Evolutionary conservation across 2,888 invertebrate genomes (phyloP), one percentile per base, ranked within the genome.

Genomic region (Agapetus fuscipes): DNA sequence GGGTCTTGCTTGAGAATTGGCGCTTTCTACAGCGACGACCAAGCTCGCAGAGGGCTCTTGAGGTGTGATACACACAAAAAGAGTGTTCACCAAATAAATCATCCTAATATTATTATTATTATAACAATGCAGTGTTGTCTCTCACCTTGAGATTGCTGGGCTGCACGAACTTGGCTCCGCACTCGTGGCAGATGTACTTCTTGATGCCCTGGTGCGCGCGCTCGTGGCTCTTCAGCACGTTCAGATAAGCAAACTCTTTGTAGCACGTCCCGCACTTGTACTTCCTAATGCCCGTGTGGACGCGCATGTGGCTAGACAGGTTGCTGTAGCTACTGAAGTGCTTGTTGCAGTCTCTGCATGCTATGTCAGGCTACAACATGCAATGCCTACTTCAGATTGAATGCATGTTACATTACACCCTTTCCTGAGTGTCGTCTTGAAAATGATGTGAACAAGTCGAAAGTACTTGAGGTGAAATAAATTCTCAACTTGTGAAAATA

Each of bases 191-290:
- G 25, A 67, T 56, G 42, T 61, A 65, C 50, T 67, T 64, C 43
- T 66, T 65, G 10, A 64, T 53, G 2, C 64, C 66, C 34, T 61
- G 63, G 41, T 71, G 70, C 3, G 68, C 70, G 48, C 62, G 58
- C 39, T 65, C 62, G 41, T 71, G 70, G 39, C 69, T 69, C 49
- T 59, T 61, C 2, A 71, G 54, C 53, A 69, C 70, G 43, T 70
- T 69, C 40, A 68, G 68, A 2, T 69, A 69, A 5, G 69, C 66
- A 50, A 71, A 71, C 48, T 64, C 62, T 54, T 71, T 70, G 5
- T 62, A 62, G 48, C 70, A 71, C 15, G 54, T 56, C 11, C 57
- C 56, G 43, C 70, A 71, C 17, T 61, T 53, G 45, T 69, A 66
- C 1, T 69, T 69, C 5, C 68, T 56, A 17, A 58, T 53, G 7